A percentile compares a stretch with the other conserved stretches of the same genome.
These are phyloP conservation scores for Molanna angustata DNA, from an alignment of 2,888 invertebrate species.

Conservation along the genomic window DNA sequence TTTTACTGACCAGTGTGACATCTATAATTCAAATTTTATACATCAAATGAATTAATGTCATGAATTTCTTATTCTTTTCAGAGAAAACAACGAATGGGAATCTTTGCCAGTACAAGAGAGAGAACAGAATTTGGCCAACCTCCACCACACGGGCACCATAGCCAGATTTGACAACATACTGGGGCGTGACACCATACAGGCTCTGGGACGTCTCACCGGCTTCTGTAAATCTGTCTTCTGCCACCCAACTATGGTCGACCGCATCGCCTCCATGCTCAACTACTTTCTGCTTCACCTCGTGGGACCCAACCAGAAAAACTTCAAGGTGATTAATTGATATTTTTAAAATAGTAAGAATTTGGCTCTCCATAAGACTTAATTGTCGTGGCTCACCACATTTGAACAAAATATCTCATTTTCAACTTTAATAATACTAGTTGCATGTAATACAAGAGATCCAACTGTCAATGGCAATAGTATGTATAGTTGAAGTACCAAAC, in stretches of 20 bases:
- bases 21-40: too few species aligned
- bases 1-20: too few species aligned
- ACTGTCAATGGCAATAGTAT: too few species aligned
- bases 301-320: constrained; percentile 87
- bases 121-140: constrained; percentile 67
- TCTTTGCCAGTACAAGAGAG: constrained; percentile 67
- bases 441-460: too few species aligned
- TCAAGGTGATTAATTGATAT: constrained; percentile 60
- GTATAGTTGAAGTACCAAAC: too few species aligned
- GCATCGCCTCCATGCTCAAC: constrained; percentile 93
- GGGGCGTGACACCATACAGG: constrained; percentile 83
- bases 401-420: too few species aligned
- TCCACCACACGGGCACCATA: constrained; percentile 76
- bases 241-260: constrained; percentile 86
- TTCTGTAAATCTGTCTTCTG: constrained; percentile 80
- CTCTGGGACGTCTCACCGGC: constrained; percentile 73
- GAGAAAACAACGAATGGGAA: constrained; percentile 62
- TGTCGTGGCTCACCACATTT: too few species aligned
- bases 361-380: too few species aligned
- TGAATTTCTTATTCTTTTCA: too few species aligned
- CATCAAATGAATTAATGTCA: too few species aligned
- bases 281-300: constrained; percentile 88
- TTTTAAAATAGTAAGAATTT: too few species aligned
- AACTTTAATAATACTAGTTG: too few species aligned
- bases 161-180: constrained; percentile 92